phyloP scores from a whole-genome alignment of 2,888 invertebrate genomes.

The Zygothrica quintamaculata region DNA sequence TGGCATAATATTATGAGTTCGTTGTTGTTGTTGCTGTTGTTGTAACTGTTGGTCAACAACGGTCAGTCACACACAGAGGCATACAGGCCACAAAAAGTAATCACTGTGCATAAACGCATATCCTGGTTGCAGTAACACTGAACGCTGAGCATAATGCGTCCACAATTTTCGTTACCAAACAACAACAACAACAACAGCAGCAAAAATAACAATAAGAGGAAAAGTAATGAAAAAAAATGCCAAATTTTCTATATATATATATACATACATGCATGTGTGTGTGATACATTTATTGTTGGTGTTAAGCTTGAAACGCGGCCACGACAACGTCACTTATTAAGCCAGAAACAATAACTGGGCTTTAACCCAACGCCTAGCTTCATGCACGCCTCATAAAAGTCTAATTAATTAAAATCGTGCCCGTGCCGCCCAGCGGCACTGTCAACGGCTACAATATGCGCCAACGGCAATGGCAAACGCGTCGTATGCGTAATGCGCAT shows the following conservation, averaged over 20 bases:
- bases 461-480: constrained; percentile 49
- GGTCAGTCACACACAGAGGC: no score
- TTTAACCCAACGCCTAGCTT: constrained; percentile 67
- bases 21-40: constrained; percentile 10
- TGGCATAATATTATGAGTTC: constrained; percentile 35
- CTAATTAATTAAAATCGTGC: constrained; percentile 83
- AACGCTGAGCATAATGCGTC: constrained; percentile 75
- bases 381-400: constrained; percentile 78
- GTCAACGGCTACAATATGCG: constrained; percentile 55
- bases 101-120: constrained; percentile 76
- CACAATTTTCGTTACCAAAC: constrained; percentile 74
- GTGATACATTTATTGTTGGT: constrained; percentile 35
- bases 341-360: constrained; percentile 70
- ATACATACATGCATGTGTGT: constrained; percentile 9
- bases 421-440: constrained; percentile 62
- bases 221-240: constrained; percentile 49
- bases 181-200: constrained; percentile 22
- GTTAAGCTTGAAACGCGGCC: constrained; percentile 57
- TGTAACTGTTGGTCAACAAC: constrained; percentile 55
- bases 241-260: constrained; percentile 56
- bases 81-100: constrained; percentile 70
- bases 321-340: constrained; percentile 58
- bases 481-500: constrained; percentile 76
- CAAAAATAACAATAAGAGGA: constrained; percentile 10
- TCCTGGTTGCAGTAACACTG: constrained; percentile 72